phyloP scores from a whole-genome alignment of 2,113 vertebrate genomes.

The Caretta caretta region DNA sequence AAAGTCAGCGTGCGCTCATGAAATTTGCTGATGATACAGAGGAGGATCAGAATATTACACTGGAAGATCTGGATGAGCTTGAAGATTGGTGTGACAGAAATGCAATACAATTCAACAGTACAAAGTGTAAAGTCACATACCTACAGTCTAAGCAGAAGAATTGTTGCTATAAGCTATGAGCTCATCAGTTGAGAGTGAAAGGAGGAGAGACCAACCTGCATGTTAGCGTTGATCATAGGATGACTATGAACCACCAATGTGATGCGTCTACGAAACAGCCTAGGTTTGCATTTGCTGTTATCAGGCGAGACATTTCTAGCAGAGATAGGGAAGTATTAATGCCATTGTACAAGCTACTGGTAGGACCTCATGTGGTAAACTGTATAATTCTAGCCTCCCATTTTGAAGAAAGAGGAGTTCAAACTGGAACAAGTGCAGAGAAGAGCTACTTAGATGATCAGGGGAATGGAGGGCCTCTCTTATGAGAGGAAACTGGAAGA shows the following conservation, averaged over 20 bases:
- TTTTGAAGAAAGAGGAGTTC: not conserved
- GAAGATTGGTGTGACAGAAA: not conserved
- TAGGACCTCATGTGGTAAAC: not conserved
- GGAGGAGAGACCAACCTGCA: not conserved
- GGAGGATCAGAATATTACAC: not conserved
- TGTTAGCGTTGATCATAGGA: not conserved
- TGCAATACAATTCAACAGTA: not conserved
- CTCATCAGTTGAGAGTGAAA: not conserved
- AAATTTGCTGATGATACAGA: not conserved
- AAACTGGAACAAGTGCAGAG: not conserved
- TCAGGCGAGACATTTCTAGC: not conserved
- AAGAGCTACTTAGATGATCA: not conserved
- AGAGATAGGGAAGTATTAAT: not conserved
- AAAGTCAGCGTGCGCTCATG: not conserved
- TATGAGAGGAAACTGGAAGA: not conserved
- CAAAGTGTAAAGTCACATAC: not conserved
- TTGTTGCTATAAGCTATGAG: not conserved
- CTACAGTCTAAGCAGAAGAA: not conserved
- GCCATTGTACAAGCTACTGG: not conserved
- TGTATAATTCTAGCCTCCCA: not conserved
- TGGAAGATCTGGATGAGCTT: not conserved
- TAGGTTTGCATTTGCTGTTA: not conserved
- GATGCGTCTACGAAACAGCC: not conserved
- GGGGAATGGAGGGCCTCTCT: not conserved
- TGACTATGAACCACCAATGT: not conserved